Evolutionary conservation across 2,797 vertebrate species (phyloP).

Genomic region (Lemur catta): DNA sequence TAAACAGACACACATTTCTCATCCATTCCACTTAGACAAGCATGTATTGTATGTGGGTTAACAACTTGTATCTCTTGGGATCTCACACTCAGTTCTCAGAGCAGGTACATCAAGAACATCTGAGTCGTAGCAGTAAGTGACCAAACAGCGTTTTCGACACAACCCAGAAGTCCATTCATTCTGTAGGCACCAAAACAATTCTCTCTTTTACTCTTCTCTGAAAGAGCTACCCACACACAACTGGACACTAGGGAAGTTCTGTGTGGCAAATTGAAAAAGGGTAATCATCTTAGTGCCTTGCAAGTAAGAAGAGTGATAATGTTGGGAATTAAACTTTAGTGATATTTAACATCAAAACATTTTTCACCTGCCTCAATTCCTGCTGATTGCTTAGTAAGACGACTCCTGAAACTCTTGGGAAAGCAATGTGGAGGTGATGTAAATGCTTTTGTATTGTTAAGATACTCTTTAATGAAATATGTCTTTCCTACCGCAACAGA

Average conservation of each 20-base stretch:
- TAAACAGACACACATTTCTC: not conserved
- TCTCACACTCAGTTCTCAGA: not conserved
- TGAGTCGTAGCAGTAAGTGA: not conserved
- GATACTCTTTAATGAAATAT: constrained; percentile 46
- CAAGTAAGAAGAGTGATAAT: not conserved
- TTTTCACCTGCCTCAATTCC: constrained; percentile 58
- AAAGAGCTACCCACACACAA: not conserved
- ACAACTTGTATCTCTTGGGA: not conserved
- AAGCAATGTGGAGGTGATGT: not conserved
- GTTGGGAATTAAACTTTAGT: not conserved
- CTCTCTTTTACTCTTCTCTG: not conserved
- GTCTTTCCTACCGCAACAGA: constrained; percentile 9
- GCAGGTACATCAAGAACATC: not conserved
- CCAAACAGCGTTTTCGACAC: not conserved
- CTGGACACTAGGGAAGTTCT: not conserved
- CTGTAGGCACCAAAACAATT: not conserved
- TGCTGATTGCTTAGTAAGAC: constrained; percentile 65
- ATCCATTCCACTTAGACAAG: not conserved
- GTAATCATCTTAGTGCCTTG: not conserved
- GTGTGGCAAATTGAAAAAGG: not conserved
- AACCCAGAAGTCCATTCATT: not conserved
- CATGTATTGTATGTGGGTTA: not conserved
- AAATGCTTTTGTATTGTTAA: not conserved
- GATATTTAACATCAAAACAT: not conserved
- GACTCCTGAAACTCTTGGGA: constrained; percentile 56